Percentiles rank a stretch among this genome's conserved stretches.
These are phyloP conservation scores for Peromyscus polionotus DNA, from an alignment of 2,113 vertebrate genomes.

Conservation along the genomic window DNA sequence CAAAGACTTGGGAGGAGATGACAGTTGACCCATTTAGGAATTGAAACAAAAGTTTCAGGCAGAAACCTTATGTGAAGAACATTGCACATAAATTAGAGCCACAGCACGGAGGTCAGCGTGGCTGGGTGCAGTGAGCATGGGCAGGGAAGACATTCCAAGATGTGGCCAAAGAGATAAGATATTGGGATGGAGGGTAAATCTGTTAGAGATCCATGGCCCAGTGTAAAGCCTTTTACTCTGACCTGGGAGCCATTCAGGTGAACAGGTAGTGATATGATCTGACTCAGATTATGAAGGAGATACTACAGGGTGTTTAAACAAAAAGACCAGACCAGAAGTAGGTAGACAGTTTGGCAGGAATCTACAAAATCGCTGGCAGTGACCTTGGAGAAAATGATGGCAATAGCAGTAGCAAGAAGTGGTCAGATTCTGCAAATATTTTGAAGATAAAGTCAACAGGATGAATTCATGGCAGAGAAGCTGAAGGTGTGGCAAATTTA, in stretches of 20 bases:
- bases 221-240: slow-evolving; percentile 8
- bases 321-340: not conserved
- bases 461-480: slow-evolving; percentile 17
- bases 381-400: not conserved
- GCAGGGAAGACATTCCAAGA: not conserved
- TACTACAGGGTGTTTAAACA: not conserved
- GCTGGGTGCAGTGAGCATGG: not conserved
- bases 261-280: not conserved
- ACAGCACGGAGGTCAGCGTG: not conserved
- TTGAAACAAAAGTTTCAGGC: not conserved
- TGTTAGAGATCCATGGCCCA: not conserved
- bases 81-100: not conserved
- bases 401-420: not conserved
- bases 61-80: not conserved
- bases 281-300: slow-evolving; percentile 5
- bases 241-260: slow-evolving; percentile 5
- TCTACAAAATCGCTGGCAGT: not conserved
- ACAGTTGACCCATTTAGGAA: not conserved
- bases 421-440: not conserved
- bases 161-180: not conserved
- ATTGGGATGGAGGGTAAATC: not conserved
- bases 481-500: not conserved
- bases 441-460: not conserved
- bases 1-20: not conserved
- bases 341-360: not conserved